Conservation (phyloP, 2,888 invertebrate species). For the Cepaea hortensis region DNA sequence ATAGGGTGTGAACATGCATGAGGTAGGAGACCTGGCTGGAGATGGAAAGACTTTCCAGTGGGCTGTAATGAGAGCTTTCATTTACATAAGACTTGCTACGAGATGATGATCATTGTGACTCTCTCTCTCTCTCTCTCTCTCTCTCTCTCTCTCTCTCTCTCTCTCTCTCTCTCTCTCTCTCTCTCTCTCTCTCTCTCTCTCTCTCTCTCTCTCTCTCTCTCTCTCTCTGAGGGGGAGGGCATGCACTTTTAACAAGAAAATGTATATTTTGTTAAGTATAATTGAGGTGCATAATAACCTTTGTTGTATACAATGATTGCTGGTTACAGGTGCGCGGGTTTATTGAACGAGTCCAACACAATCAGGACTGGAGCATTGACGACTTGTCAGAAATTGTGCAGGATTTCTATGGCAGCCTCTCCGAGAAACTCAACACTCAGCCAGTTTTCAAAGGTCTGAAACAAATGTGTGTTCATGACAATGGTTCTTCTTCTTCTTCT, state of each 20-base stretch:
- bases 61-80: too few relatives aligned
- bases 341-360: slow-evolving; percentile 74
- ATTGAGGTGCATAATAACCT: too few relatives aligned
- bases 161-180: not conserved
- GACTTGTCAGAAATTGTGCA: slow-evolving; percentile 92
- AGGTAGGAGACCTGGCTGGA: too few relatives aligned
- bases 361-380: slow-evolving; percentile 75
- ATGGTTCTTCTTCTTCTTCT: too few relatives aligned
- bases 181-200: not conserved
- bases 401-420: slow-evolving; percentile 89
- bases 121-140: not conserved
- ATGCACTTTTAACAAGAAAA: too few relatives aligned
- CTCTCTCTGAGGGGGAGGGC: too few relatives aligned
- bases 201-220: not conserved
- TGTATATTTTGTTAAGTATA: too few relatives aligned
- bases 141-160: not conserved
- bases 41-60: too few relatives aligned
- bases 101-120: not conserved
- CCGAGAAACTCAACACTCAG: slow-evolving; percentile 82
- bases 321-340: slow-evolving; percentile 78
- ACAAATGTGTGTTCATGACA: not conserved
- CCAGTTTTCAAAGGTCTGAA: slow-evolving; percentile 75
- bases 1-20: too few relatives aligned
- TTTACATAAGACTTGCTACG: not conserved
- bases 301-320: too few relatives aligned